phyloP scores from a whole-genome alignment of 2,797 vertebrate species.

The Pipistrellus pipistrellus region DNA sequence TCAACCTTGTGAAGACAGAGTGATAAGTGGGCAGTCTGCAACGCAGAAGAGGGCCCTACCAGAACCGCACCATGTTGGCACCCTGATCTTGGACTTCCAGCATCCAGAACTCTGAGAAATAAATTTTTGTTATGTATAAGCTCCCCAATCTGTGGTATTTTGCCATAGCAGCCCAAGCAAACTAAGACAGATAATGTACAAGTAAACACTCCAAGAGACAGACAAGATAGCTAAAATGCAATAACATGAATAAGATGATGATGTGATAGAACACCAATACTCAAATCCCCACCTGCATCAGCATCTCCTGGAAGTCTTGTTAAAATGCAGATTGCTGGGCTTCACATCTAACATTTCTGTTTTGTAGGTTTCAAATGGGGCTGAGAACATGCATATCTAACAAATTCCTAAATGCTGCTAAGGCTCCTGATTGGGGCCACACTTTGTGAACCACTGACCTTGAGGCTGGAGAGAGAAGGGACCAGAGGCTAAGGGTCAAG shows the following conservation, averaged over 20 bases:
- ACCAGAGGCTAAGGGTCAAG: neutral
- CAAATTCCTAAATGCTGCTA: neutral
- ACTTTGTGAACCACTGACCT: neutral
- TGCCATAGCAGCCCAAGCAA: neutral
- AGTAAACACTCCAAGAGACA: neutral
- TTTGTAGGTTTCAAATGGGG: neutral
- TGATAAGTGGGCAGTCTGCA: neutral
- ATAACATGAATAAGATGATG: neutral
- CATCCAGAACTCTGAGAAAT: neutral
- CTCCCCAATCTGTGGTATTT: neutral
- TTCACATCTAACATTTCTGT: neutral
- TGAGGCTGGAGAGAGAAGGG: neutral
- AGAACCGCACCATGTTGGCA: neutral
- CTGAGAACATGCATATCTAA: neutral
- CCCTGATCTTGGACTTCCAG: neutral
- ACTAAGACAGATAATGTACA: neutral
- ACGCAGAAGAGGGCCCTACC: neutral
- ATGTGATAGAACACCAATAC: accelerated
- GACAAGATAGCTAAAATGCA: neutral
- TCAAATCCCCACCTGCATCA: neutral
- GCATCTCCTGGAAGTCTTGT: neutral
- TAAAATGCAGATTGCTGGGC: neutral
- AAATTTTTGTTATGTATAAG: neutral
- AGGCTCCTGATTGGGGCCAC: neutral
- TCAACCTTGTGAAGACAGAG: neutral